Evolutionary conservation across 1,140 invertebrate genomes (phyloP).

Genomic region (Macrocentrus cingulum): DNA sequence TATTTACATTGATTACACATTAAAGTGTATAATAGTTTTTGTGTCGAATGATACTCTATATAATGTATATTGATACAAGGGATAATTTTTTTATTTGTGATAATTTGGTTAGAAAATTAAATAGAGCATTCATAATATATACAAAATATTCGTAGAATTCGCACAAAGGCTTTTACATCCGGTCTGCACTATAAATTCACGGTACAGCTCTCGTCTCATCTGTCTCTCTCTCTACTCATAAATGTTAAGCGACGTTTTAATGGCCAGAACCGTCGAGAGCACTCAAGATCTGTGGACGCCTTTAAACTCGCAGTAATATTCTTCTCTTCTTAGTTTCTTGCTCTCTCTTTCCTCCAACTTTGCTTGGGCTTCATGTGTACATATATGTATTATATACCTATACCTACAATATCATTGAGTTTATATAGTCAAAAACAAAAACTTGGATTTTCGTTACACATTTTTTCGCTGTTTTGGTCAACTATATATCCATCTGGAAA

Average conservation of each 20-base stretch:
- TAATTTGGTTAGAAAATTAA: no score
- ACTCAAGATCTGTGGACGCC: slow-evolving; percentile 16
- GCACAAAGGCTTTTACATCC: background rate
- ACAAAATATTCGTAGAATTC: background rate
- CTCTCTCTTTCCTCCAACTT: background rate
- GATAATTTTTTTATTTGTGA: no score
- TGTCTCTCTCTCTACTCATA: slow-evolving; percentile 23
- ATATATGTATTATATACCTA: no score
- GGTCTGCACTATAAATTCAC: background rate
- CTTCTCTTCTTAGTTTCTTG: background rate
- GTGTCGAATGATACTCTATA: no score
- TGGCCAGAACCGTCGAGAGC: slow-evolving; percentile 15
- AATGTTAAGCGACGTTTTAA: slow-evolving; percentile 30
- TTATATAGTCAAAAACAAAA: no score
- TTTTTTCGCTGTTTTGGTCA: no score
- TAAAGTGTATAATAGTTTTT: no score
- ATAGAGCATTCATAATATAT: slow-evolving; percentile 6
- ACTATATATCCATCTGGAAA: no score
- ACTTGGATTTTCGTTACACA: no score
- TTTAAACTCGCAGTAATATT: slow-evolving; percentile 12
- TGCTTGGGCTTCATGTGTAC: background rate
- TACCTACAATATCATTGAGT: no score
- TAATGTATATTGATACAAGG: no score
- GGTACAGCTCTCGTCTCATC: background rate
- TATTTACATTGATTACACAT: background rate